These are phyloP conservation scores for Trypoxylon attenuatum DNA, from an alignment of 2,888 invertebrate genomes.

Conservation along the genomic window DNA sequence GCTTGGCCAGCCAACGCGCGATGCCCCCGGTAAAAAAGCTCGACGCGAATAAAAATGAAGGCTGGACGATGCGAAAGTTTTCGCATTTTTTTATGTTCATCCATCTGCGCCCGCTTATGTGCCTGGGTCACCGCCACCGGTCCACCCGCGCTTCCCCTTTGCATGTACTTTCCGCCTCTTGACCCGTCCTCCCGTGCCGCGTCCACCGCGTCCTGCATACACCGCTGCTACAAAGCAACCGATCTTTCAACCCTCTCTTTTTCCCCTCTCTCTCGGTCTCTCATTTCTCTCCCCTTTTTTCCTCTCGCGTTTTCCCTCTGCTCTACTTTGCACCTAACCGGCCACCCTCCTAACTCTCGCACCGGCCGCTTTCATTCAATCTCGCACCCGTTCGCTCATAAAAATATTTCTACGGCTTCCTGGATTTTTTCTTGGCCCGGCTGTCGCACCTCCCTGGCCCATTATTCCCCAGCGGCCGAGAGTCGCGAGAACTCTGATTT, in stretches of 20 bases:
- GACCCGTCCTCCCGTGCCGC: conserved; percentile 33
- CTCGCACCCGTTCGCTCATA: conserved; percentile 60
- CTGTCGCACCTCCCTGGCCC: conserved; percentile 32
- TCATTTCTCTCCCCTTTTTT: not conserved
- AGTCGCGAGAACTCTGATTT: conserved; percentile 67
- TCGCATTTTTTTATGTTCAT: conserved; percentile 68
- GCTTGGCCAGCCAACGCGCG: conserved; percentile 23
- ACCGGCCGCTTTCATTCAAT: conserved; percentile 21
- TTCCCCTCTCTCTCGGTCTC: conserved; percentile 12
- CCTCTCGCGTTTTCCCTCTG: not conserved
- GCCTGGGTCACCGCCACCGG: conserved; percentile 11
- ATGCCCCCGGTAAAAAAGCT: conserved; percentile 46
- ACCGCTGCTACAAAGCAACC: conserved; percentile 37
- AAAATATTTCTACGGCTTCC: conserved; percentile 71
- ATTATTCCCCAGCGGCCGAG: conserved; percentile 39
- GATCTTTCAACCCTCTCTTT: conserved; percentile 34
- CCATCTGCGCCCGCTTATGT: conserved; percentile 27
- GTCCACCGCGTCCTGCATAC: conserved; percentile 39
- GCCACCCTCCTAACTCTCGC: conserved; percentile 6
- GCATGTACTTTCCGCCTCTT: conserved; percentile 34
- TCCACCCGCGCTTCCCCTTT: not conserved
- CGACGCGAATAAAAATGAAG: conserved; percentile 52
- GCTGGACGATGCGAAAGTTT: conserved; percentile 65
- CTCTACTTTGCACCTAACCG: conserved; percentile 4
- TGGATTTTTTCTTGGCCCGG: conserved; percentile 39